Base-by-base conservation (phyloP, 2,888 invertebrate genomes). In the Agrenia bidenticulata region DNA sequence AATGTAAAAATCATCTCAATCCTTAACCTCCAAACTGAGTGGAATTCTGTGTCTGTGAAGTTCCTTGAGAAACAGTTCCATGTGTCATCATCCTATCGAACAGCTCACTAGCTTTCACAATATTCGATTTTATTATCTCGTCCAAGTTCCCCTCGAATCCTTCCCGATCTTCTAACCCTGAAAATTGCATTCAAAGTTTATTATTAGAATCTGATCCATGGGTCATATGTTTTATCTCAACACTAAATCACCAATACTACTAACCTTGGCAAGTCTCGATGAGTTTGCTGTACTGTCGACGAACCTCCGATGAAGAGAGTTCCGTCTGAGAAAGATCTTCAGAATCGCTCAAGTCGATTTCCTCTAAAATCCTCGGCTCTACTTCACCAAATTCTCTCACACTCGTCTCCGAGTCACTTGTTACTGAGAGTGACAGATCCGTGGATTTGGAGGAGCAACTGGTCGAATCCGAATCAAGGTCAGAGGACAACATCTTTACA, bases 181-280 rank as follows among this genome's bases (percentile, higher is more conserved):
- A 39, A 7, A 39, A 39, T 39, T 15, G n/a, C 7, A 11, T 39
- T 7, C 39, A 39, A 11, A 11, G 9, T n/a, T 9, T 17, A 45
- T 45, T 5, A 5, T 45, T n/a, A 45, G 5, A 5, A 17, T 45
- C 15, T 9, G 19, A 9, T 45, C 15, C 5, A 5, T 5, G 4
- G 32, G 4, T n/a, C n/a, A 45, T 9, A 5, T 4, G 5, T n/a
- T 5, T 15, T 45, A 45, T 45, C 15, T 39, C 39, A 39, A 39
- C 45, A 4, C 5, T 9, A n/a, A n/a, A n/a, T n/a, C n/a, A n/a
- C n/a, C n/a, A n/a, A n/a, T n/a, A 39, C 13, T 17, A 19, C 39
- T 26, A 53, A 71, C 71, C 62, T 64, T 67, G 69, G 61, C 67
- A 67, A 15, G 21, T 59, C 15, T 72, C 66, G 32, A 72, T 69